Percentiles rank a stretch among this genome's conserved stretches.
phyloP scores from a whole-genome alignment of 2,113 vertebrate species.

The Engraulis encrasicolus region DNA sequence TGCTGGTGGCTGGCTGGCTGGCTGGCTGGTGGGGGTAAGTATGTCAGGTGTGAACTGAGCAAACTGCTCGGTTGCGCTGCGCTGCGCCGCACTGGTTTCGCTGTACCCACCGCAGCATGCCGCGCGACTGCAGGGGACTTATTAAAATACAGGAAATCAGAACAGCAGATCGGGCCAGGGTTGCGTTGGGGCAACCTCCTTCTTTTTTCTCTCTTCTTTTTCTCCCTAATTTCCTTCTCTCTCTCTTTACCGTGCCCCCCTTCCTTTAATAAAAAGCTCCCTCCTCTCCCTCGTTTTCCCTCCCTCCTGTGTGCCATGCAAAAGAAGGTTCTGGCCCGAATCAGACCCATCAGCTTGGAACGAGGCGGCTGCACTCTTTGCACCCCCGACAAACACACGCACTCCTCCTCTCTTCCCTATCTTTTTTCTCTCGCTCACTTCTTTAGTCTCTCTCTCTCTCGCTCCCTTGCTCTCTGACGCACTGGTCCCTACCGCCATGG shows the following conservation, averaged over 20 bases:
- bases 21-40: neutral
- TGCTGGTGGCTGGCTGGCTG: too few relatives aligned
- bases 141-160: constrained; percentile 37
- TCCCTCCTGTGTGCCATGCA: constrained; percentile 28
- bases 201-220: too few relatives aligned
- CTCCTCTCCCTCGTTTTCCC: neutral
- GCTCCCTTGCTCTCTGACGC: constrained; percentile 41
- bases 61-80: neutral
- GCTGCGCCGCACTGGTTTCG: neutral
- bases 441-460: constrained; percentile 22
- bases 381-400: neutral
- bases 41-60: neutral
- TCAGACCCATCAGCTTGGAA: constrained; percentile 46
- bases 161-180: constrained; percentile 8
- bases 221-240: neutral
- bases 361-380: constrained; percentile 37
- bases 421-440: constrained; percentile 26
- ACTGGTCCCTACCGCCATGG: constrained; percentile 40
- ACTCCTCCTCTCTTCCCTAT: constrained; percentile 20
- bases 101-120: neutral
- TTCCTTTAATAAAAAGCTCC: neutral
- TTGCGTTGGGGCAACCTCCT: constrained; percentile 34
- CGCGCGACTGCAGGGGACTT: constrained; percentile 28
- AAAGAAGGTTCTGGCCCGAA: constrained; percentile 40
- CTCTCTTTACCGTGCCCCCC: neutral